Evolutionary conservation across 1,140 invertebrate genomes (phyloP).

Genomic region (Drosophila mauritiana): DNA sequence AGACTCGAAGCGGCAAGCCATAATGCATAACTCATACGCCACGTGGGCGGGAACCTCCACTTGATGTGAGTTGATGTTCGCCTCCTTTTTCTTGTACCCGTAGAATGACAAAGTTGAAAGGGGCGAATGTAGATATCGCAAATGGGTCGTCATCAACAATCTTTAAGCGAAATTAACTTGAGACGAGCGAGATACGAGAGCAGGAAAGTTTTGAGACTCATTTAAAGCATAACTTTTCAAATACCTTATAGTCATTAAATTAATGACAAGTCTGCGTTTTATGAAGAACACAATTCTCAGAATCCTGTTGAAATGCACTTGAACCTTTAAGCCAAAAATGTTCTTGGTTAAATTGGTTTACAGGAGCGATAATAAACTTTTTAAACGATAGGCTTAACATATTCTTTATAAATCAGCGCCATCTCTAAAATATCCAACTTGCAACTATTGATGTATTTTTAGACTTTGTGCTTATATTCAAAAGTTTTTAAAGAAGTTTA

Average conservation of each 20-base stretch:
- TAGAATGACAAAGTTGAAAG: conserved; percentile 33
- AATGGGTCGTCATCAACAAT: conserved; percentile 34
- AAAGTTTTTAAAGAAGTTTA: background rate
- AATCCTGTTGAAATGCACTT: background rate
- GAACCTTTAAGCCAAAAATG: background rate
- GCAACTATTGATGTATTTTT: too few relatives aligned
- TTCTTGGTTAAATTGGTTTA: background rate
- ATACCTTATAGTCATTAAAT: background rate
- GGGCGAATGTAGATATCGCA: conserved; percentile 28
- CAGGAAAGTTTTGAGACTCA: conserved; percentile 2
- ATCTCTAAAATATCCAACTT: too few relatives aligned
- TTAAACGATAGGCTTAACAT: too few relatives aligned
- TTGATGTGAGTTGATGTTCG: conserved; percentile 11
- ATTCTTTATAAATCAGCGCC: too few relatives aligned
- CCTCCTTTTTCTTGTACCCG: conserved; percentile 8
- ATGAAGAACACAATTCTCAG: background rate
- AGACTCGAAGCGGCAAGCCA: conserved; percentile 28
- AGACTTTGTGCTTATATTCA: too few relatives aligned
- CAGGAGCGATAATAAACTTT: background rate
- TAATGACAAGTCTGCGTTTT: background rate
- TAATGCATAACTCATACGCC: conserved; percentile 51
- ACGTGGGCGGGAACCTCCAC: conserved; percentile 27
- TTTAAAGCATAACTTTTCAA: conserved; percentile 3
- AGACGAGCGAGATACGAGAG: conserved; percentile 3
- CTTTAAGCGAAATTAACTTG: conserved; percentile 40